phyloP scores from a whole-genome alignment of 2,113 vertebrate genomes.

The Mungos mungo region DNA sequence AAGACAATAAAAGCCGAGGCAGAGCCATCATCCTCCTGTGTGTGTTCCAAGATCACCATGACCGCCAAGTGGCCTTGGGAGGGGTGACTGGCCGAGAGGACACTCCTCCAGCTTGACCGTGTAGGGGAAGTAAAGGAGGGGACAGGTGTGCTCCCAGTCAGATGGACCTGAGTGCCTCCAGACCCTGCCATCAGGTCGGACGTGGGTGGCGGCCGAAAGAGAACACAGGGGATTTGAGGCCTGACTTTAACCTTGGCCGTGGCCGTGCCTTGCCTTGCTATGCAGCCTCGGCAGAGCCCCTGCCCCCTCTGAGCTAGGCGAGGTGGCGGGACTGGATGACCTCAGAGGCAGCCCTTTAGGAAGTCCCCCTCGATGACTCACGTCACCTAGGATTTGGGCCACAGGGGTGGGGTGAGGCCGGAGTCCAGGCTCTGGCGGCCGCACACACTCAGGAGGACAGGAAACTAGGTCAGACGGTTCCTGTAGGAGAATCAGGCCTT shows the following conservation, averaged over 20 bases:
- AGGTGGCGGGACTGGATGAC: neutral
- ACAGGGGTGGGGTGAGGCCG: accelerated
- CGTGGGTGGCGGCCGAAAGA: neutral
- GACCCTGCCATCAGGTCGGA: neutral
- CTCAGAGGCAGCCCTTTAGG: neutral
- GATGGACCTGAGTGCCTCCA: neutral
- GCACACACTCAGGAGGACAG: neutral
- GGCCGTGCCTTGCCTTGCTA: neutral
- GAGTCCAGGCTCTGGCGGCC: neutral
- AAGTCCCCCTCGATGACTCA: neutral
- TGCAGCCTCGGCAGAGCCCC: neutral
- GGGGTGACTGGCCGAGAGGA: neutral
- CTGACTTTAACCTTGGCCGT: neutral
- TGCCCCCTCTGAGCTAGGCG: neutral
- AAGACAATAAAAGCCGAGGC: neutral
- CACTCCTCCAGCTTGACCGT: neutral
- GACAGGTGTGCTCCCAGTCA: neutral
- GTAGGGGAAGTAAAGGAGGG: neutral
- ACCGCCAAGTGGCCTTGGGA: neutral
- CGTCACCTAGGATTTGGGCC: neutral
- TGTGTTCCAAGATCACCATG: neutral
- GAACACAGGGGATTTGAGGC: neutral
- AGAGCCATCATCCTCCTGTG: neutral
- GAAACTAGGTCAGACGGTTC: slow-evolving; percentile 12
- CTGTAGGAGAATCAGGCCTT: too few relatives aligned